Evolutionary conservation across 2,797 vertebrate species (phyloP), one percentile per base, ranked within the genome.

Genomic region (Coregonus sp.): DNA sequence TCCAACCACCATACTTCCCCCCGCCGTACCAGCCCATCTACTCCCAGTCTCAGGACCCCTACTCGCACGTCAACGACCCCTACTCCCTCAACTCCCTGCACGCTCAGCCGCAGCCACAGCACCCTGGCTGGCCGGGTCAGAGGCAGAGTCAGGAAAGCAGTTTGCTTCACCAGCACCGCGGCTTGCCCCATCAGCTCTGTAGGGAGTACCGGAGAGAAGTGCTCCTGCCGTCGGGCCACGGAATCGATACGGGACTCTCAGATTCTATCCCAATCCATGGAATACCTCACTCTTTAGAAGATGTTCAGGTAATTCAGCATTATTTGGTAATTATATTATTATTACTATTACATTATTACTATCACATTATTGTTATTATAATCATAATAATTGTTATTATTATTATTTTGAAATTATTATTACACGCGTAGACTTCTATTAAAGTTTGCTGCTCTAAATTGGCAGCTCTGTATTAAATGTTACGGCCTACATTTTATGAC

Each of bases 11-110:
- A 66, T 97, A 97, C 85, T 97, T 97, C 76, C 97, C 97, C 79
- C 97, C 97, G 3, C 97, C 97, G 78, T 98, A 98, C 93, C 97
- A 98, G 94, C 97, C 97, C 92, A 98, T 98, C 93, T 98, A 98
- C 91, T 96, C 97, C 81, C 97, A 98, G 92, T 98, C 97, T 93
- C 97, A 98, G 96, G 97, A 99, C 92, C 97, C 97, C 84, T 99
- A 98, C 89, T 96, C 97, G 89, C 98, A 98, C 94, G 97, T 98
- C 88, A 99, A 98, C 94, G 98, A 99, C 94, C 98, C 96, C 69
- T 98, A 99, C 94, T 98, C 97, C 91, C 95, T 98, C 87, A 98
- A 98, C 92, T 96, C 97, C 79, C 94, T 98, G 86, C 98, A 98
- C 87, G 95, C 97, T 80, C 98, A 99, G 88, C 96, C 94, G 52